Conservation (phyloP, 2,888 invertebrate species). For the Campoplex capitator region DNA sequence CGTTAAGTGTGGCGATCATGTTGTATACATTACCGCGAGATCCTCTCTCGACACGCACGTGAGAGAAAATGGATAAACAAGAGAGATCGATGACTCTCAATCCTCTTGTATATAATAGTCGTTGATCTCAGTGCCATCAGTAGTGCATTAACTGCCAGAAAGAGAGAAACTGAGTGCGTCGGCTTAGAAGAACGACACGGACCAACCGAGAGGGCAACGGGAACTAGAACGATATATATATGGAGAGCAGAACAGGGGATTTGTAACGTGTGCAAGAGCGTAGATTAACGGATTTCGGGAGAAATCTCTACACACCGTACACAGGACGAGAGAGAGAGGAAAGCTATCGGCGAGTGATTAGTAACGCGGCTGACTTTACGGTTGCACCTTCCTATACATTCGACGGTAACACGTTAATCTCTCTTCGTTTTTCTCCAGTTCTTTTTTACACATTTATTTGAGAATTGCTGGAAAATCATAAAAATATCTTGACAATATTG, state of each 20-base stretch:
- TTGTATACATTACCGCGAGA: conserved; percentile 30
- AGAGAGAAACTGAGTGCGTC: conserved; percentile 12
- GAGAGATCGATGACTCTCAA: conserved; percentile 61
- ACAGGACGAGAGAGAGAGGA: background rate
- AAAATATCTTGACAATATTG: background rate
- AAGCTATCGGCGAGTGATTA: conserved; percentile 51
- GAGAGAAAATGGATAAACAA: conserved; percentile 50
- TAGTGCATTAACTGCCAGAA: conserved; percentile 30
- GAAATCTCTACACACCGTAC: conserved; percentile 16
- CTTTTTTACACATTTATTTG: background rate
- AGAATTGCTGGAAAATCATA: background rate
- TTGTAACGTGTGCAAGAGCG: conserved; percentile 41
- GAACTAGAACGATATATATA: background rate
- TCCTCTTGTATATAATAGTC: conserved; percentile 53
- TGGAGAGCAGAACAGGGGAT: conserved; percentile 21
- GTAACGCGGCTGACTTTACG: conserved; percentile 26
- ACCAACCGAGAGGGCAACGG: background rate
- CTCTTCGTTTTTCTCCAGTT: background rate
- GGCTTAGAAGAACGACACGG: conserved; percentile 2
- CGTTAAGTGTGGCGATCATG: conserved; percentile 27
- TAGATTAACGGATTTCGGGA: conserved; percentile 42
- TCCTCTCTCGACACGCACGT: conserved; percentile 26
- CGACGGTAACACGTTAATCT: conserved; percentile 53
- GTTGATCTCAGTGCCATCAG: conserved; percentile 48
- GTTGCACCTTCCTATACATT: conserved; percentile 5